These are phyloP conservation scores for Ischnus inquisitorius DNA, from an alignment of 2,888 invertebrate genomes.

Conservation along the genomic window DNA sequence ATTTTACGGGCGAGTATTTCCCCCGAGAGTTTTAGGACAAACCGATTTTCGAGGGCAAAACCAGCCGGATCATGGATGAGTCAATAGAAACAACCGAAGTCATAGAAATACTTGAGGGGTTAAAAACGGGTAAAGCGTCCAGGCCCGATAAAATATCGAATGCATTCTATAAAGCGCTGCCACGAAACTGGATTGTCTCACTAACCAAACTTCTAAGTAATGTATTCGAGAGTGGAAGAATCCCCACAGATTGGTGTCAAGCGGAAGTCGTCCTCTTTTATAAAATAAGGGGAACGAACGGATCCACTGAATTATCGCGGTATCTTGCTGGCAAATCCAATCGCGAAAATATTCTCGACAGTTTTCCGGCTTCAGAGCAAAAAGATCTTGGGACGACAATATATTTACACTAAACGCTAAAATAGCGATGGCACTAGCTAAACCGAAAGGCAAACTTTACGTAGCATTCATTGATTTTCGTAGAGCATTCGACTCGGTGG, in stretches of 20 bases:
- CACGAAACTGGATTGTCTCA: not conserved
- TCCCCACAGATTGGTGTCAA: slow-evolving; percentile 65
- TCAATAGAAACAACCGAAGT: no score
- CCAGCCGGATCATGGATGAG: no score
- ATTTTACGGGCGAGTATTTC: not conserved
- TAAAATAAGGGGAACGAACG: slow-evolving; percentile 7
- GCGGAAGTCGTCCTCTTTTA: slow-evolving; percentile 26
- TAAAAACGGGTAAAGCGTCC: no score
- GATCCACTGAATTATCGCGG: slow-evolving; percentile 69
- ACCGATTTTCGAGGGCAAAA: no score
- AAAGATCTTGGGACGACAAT: slow-evolving; percentile 70
- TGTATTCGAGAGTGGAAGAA: slow-evolving; percentile 58
- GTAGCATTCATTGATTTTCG: slow-evolving; percentile 71
- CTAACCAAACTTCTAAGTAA: slow-evolving; percentile 64
- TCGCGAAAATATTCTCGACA: slow-evolving; percentile 69
- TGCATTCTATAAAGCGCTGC: no score
- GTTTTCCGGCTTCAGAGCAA: slow-evolving; percentile 70
- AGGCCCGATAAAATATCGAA: no score
- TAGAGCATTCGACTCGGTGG: slow-evolving; percentile 67
- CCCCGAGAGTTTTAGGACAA: not conserved
- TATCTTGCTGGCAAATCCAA: slow-evolving; percentile 66
- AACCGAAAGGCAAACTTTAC: slow-evolving; percentile 65
- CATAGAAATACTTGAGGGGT: no score
- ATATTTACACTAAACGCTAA: slow-evolving; percentile 69
- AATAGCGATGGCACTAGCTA: slow-evolving; percentile 52